Evolutionary conservation across 2,888 invertebrate species (phyloP).

Genomic region (Scelioninae gen. 1): DNA sequence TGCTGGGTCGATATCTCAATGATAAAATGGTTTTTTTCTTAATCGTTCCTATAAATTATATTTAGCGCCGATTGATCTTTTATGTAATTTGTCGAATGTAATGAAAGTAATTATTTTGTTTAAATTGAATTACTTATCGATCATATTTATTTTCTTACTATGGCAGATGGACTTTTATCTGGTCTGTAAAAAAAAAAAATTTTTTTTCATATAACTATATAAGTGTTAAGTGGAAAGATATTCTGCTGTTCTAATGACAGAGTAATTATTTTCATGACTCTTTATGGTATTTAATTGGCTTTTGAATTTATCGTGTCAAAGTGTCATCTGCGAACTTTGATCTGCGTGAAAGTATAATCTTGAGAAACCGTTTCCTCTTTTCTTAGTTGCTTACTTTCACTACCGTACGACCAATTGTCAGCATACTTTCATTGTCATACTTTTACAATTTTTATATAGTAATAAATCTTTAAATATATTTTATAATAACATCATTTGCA

Average conservation of each 20-base stretch:
- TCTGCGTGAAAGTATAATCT: slow-evolving; percentile 55
- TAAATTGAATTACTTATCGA: slow-evolving; percentile 8
- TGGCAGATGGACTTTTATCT: neutral
- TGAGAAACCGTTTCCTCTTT: slow-evolving; percentile 33
- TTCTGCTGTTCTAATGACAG: slow-evolving; percentile 15
- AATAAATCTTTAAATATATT: too few relatives aligned
- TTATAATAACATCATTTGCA: too few relatives aligned
- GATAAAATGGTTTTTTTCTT: slow-evolving; percentile 17
- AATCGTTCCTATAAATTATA: slow-evolving; percentile 16
- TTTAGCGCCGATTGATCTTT: slow-evolving; percentile 4
- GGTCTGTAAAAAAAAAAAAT: too few relatives aligned
- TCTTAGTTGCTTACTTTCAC: slow-evolving; percentile 36
- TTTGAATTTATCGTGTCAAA: slow-evolving; percentile 53
- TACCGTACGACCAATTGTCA: slow-evolving; percentile 5
- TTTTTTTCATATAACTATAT: too few relatives aligned
- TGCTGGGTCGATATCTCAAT: neutral
- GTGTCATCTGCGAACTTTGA: slow-evolving; percentile 51
- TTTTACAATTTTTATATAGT: too few relatives aligned
- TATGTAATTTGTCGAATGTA: slow-evolving; percentile 1
- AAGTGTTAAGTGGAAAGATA: too few relatives aligned
- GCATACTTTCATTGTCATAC: slow-evolving; percentile 18
- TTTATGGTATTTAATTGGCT: slow-evolving; percentile 30
- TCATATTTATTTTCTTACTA: slow-evolving; percentile 1
- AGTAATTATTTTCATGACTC: slow-evolving; percentile 31
- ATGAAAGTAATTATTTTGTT: slow-evolving; percentile 9